Conservation (phyloP, 2,888 invertebrate genomes). For the Platycheirus rosarum region DNA sequence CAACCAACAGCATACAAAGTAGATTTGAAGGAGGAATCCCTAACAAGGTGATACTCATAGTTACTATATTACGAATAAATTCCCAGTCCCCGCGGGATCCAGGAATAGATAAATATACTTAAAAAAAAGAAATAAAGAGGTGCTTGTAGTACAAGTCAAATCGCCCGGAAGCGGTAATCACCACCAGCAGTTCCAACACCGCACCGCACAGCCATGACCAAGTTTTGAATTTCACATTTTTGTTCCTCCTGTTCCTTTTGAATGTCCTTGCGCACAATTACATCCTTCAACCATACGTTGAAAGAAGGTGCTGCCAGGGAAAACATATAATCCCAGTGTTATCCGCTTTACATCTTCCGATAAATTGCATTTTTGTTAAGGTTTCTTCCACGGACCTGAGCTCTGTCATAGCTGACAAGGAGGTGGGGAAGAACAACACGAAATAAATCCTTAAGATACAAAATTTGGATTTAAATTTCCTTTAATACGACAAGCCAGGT, state of each 20-base stretch:
- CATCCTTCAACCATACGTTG: slow-evolving; percentile 40
- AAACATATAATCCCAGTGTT: slow-evolving; percentile 65
- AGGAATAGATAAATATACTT: slow-evolving; percentile 63
- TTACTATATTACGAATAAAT: slow-evolving; percentile 27
- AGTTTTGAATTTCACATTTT: slow-evolving; percentile 72
- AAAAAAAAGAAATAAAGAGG: slow-evolving; percentile 24
- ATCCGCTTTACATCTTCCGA: slow-evolving; percentile 73
- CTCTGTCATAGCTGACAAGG: slow-evolving; percentile 15
- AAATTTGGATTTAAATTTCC: slow-evolving; percentile 62
- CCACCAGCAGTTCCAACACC: slow-evolving; percentile 34
- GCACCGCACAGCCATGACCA: slow-evolving; percentile 33
- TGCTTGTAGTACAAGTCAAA: slow-evolving; percentile 44
- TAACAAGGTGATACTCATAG: slow-evolving; percentile 59
- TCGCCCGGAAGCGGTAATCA: slow-evolving; percentile 71
- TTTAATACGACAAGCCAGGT: slow-evolving; percentile 59
- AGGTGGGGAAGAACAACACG: slow-evolving; percentile 11
- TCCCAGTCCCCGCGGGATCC: slow-evolving; percentile 34
- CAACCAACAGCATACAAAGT: slow-evolving; percentile 42
- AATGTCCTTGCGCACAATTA: slow-evolving; percentile 69
- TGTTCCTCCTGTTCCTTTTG: slow-evolving; percentile 18
- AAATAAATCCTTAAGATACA: slow-evolving; percentile 62
- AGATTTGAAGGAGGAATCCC: slow-evolving; percentile 51
- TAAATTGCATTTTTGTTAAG: slow-evolving; percentile 66
- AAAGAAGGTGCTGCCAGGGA: slow-evolving; percentile 29
- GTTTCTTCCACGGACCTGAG: slow-evolving; percentile 28